Evolutionary conservation across 2,888 invertebrate genomes (phyloP), one percentile per base, ranked within the genome.

Genomic region (Belgica antarctica): DNA sequence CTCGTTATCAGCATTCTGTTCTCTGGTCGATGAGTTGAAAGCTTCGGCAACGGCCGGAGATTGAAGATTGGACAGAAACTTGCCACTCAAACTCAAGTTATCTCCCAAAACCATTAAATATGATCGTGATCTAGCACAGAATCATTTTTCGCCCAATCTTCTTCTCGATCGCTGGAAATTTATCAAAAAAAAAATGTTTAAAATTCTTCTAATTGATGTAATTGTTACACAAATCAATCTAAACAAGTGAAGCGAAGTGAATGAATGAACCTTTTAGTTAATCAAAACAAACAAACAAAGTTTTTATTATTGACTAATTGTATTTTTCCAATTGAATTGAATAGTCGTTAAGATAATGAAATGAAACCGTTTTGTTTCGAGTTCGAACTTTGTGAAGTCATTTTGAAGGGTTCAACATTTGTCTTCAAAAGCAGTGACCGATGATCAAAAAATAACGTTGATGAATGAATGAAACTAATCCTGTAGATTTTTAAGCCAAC

Each of bases 221-320:
- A 52, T 22, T 52, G 52, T 52, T 52, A 52, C 52, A 52, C 17
- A 52, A 22, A 22, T 22, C n/a, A n/a, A n/a, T n/a, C n/a, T n/a
- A 52, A 52, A 52, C 5, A 12, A n/a, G 12, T 41, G 3, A 17
- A 22, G 52, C 52, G 41, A 41, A 15, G 15, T n/a, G 15, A 7
- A 41, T 12, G 4, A 41, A 41, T n/a, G 15, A 41, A 41, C 41
- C 4, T 41, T 7, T 41, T n/a, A 12, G 41, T 41, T 41, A 41
- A 41, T 31, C 10, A 10, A n/a, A n/a, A n/a, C n/a, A n/a, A 31
- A 41, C 41, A 41, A 22, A 22, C 17, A 46, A 52, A 52, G 52
- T n/a, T 7, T 52, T 52, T 52, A 31, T 52, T 17, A 52, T 52
- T 52, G 12, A 52, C 22, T n/a, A 52, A 52, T 52, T 52, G 52